These are phyloP conservation scores for Sorex fumeus DNA, from an alignment of 2,113 vertebrate genomes.

Conservation along the genomic window DNA sequence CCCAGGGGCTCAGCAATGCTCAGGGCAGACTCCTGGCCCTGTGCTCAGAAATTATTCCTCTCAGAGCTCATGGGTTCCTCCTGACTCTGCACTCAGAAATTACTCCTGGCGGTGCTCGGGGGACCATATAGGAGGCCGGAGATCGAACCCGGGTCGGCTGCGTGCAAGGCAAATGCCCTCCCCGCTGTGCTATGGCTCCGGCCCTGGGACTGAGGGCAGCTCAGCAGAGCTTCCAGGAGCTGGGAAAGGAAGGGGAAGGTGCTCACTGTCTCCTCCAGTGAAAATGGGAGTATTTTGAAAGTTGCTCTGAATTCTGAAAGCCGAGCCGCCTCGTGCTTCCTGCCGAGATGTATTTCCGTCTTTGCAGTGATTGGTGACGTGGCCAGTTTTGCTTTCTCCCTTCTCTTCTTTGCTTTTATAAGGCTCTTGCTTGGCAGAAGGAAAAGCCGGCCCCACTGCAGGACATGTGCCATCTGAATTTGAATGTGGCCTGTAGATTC, in stretches of 20 bases:
- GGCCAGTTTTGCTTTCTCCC: background rate
- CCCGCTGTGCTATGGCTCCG: too few species aligned
- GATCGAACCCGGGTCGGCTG: too few species aligned
- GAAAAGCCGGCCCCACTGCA: background rate
- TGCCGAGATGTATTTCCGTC: background rate
- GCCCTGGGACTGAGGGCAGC: too few species aligned
- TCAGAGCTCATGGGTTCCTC: too few species aligned
- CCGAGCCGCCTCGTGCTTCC: background rate
- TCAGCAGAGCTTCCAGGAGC: background rate
- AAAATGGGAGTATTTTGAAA: constrained; percentile 20
- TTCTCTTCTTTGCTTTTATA: background rate
- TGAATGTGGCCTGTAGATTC: constrained; percentile 18
- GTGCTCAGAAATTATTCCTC: too few species aligned
- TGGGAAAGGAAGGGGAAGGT: background rate
- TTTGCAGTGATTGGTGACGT: background rate
- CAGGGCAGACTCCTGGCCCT: too few species aligned
- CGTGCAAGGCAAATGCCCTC: too few species aligned
- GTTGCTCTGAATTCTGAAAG: background rate
- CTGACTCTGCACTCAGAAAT: too few species aligned
- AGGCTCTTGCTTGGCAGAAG: background rate
- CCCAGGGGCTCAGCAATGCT: too few species aligned
- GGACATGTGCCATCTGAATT: background rate
- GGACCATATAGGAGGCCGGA: too few species aligned
- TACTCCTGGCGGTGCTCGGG: too few species aligned
- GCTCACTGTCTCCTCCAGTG: background rate